These are phyloP conservation scores for Pantherophis vulpinus DNA, from an alignment of 2,797 vertebrate species.

Conservation along the genomic window DNA sequence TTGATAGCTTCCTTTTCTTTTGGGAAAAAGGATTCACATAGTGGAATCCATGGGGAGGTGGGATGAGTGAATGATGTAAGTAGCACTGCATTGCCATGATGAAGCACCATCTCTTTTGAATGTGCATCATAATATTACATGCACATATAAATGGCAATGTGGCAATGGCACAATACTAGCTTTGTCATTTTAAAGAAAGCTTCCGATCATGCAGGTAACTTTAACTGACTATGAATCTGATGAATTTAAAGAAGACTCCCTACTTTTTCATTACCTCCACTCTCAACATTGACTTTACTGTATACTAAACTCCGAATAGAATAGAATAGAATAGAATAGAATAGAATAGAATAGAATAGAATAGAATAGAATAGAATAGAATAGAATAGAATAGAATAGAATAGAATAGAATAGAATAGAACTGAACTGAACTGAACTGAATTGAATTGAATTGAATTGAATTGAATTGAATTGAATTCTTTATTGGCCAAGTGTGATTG, in stretches of 20 bases:
- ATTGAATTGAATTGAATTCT: too few species aligned
- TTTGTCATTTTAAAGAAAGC: background rate
- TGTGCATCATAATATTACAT: background rate
- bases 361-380: too few species aligned
- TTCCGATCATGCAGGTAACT: background rate
- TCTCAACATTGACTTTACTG: background rate
- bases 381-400: too few species aligned
- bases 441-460: too few species aligned
- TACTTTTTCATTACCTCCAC: background rate
- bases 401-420: too few species aligned
- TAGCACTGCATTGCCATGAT: background rate
- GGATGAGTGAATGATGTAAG: background rate
- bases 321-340: too few species aligned
- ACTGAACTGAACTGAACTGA: too few species aligned
- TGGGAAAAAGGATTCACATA: background rate
- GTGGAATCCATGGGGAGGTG: background rate
- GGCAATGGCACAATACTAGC: background rate
- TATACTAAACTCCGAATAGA: background rate
- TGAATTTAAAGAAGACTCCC: background rate
- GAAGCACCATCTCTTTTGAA: background rate
- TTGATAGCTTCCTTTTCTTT: background rate
- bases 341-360: too few species aligned
- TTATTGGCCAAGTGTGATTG: too few species aligned
- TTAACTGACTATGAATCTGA: background rate
- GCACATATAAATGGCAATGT: background rate